Conservation (phyloP, 92 coral and sea anemone genomes). For the Diadumene lineata region DNA sequence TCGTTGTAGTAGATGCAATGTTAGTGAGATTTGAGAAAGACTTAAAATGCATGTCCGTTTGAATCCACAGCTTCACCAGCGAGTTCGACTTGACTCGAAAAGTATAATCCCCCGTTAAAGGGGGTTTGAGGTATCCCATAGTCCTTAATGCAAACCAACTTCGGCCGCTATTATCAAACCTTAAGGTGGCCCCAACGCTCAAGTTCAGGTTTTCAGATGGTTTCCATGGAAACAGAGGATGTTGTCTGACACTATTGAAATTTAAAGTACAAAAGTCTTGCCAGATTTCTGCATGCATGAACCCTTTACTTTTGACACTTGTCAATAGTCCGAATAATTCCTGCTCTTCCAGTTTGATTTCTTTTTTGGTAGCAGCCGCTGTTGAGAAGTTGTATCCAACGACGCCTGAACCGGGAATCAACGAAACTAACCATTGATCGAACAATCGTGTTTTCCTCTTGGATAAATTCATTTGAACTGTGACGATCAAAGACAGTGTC, state of each 20-base stretch:
- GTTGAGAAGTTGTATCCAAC: too few species aligned
- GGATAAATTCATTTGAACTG: too few species aligned
- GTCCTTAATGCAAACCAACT: slow-evolving; percentile 75
- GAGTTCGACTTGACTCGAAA: slow-evolving; percentile 55
- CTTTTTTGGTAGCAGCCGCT: too few species aligned
- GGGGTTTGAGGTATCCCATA: slow-evolving; percentile 68
- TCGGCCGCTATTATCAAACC: slow-evolving; percentile 40
- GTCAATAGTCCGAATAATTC: too few species aligned
- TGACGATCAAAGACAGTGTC: too few species aligned
- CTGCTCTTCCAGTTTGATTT: too few species aligned
- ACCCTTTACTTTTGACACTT: slow-evolving; percentile 15
- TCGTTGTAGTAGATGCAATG: slow-evolving; percentile 15
- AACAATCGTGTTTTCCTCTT: too few species aligned
- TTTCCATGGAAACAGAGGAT: slow-evolving; percentile 71
- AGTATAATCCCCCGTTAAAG: slow-evolving; percentile 51
- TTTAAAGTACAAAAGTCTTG: slow-evolving; percentile 63
- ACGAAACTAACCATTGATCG: too few species aligned
- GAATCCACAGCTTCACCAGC: slow-evolving; percentile 74
- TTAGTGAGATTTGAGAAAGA: slow-evolving; percentile 33
- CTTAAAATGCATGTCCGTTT: slow-evolving; percentile 32
- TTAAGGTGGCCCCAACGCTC: slow-evolving; percentile 13
- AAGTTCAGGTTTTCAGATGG: slow-evolving; percentile 50
- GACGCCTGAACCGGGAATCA: too few species aligned
- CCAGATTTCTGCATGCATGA: slow-evolving; percentile 64
- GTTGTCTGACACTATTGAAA: slow-evolving; percentile 70